Base-by-base conservation (phyloP, 1,140 invertebrate species). In the Ceratoteleas bidentatus region DNA sequence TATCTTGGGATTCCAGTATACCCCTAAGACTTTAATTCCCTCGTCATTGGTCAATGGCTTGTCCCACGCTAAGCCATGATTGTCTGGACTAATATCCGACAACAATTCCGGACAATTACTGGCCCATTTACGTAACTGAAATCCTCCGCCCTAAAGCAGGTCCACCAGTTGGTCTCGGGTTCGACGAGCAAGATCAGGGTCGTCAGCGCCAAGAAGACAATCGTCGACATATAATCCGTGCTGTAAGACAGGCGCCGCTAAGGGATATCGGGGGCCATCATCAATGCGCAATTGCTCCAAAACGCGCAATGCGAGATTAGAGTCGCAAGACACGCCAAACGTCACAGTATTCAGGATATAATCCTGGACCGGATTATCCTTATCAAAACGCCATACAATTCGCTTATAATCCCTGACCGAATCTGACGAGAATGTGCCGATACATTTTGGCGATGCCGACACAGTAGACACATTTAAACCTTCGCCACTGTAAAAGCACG, bases 241-340 rank as follows among this genome's bases (percentile, higher is more conserved):
- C n/a, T n/a, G n/a, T n/a, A n/a, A n/a, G n/a, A n/a, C n/a, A n/a
- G n/a, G 34, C 5, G 34, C 9, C 9, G 34, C 34, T 6, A 36
- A 9, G 5, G 34, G 34, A 36, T 36, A 36, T 6, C 34, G 34
- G 9, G 4, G 9, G 34, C 34, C 34, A 6, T 36, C 34, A 9
- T 36, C 34, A 9, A 6, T 4, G 34, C 9, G 4, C 34, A 36
- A 36, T 9, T 36, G 34, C 34, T 36, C 9, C n/a, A n/a, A n/a
- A n/a, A 47, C 64, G 15, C 84, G 61, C 0, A 61, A 84, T 0
- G 88, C 84, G 4, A 85, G 45, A 65, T 81, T 89, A 0, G 87
- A 84, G 9, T 43, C 60, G 6, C 45, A 50, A 34, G 43, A 11
- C 2, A 16, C 43, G 4, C 60, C 45, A 13, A 24, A 62, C 2